Evolutionary conservation across 2,113 vertebrate species (phyloP), one percentile per base, ranked within the genome.

Genomic region (Epinephelus cyanopodus): DNA sequence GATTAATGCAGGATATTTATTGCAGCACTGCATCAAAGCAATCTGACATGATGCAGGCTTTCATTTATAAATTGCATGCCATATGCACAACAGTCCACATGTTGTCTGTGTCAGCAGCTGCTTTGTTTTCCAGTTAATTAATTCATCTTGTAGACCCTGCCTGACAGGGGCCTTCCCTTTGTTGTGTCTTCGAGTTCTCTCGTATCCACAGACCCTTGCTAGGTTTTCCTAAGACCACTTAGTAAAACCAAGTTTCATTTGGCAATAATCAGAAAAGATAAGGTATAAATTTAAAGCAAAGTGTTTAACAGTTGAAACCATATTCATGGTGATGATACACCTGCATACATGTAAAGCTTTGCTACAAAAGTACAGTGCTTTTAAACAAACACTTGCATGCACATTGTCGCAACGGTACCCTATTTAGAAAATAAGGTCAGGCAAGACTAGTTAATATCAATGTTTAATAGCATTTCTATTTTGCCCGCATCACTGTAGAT

Each of bases 271-370:
- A 65, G 23, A 53, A 23, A 33, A 14, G 29, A 70, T 86, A 69
- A 60, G 15, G 42, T 62, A 50, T 13, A 5, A 9, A 52, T 11
- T 27, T 15, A 62, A 4, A 57, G 17, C 5, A 64, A 54, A n/a
- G 19, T 14, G 48, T 74, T 33, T 27, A 48, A 54, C 50, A 69
- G 48, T 60, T 63, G 17, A 70, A 57, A n/a, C 14, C 27, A 63
- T 79, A 57, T 53, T 86, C 11, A 47, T 65, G 15, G 19, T 75
- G 50, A 64, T 69, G 50, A 76, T 72, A 52, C 29, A 47, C 25
- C 29, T 23, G 27, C 5, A 39, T 48, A 56, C 21, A n/a, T 48
- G 27, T 63, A 54, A 45, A 60, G 14, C 60, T 67, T 65, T 68
- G 39, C 47, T 15, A 21, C 4, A 80, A 67, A 12, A 39, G 42